Base-by-base conservation (phyloP, 2,113 vertebrate genomes). In the Limnothrissa miodon region DNA sequence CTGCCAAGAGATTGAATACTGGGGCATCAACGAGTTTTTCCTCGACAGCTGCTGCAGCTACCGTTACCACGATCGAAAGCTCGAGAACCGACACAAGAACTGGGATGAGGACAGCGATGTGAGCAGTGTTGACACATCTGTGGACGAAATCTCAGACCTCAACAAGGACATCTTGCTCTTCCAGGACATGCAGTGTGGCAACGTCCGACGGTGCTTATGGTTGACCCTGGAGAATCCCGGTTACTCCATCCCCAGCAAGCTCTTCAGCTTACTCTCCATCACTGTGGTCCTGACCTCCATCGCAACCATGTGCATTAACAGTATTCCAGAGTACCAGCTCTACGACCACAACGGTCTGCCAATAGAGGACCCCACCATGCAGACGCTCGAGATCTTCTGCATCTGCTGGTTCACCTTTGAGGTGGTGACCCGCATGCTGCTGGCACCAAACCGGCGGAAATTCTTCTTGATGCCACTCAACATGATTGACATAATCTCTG, bases 361-460 rank as follows among this genome's bases (percentile, higher is more conserved):
- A 89, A 86, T 95, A 0, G 96, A 98, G 1, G 97, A 98, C 74
- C 92, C 94, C 0, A 91, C 94, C 87, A 93, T 95, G 90, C 93
- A 97, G 86, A 93, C 92, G 36, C 92, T 99, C 83, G 98, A 99
- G 91, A 95, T 97, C 81, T 97, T 99, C 93, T 98, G 98, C 92
- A 96, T 96, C 90, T 97, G 97, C 88, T 99, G 98, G 98, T 99
- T 99, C 94, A 97, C 97, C 86, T 98, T 98, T 0, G 98, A 99
- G 92, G 97, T 99, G 39, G 95, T 96, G 21, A 95, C 92, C 6
- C 96, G 97, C 78, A 94, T 99, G 88, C 91, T 99, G 86, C 95
- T 99, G 45, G 96, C 98, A 0, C 98, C 98, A 21, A 97, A 96
- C 93, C 92, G 92, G 86, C 95, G 90, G 85, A 98, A 95, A 90